A percentile compares a stretch with the other conserved stretches of the same genome.
Evolutionary conservation across 2,888 invertebrate species (phyloP).

Genomic region (Chymomyza amoena): DNA sequence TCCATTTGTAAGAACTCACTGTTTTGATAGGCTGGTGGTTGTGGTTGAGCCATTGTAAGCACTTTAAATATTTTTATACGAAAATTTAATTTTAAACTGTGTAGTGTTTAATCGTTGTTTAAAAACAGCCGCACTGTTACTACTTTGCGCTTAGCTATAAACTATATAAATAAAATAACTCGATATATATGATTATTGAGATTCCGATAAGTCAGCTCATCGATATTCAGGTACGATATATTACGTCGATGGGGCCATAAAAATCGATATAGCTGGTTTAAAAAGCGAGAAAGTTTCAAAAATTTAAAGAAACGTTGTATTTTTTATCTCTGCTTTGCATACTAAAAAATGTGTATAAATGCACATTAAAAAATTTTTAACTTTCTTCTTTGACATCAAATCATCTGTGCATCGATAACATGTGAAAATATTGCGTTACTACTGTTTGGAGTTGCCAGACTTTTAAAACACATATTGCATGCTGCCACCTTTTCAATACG

Average conservation of each 20-base stretch:
- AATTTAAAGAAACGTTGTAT: no score
- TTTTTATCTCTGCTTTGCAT: no score
- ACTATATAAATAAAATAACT: neutral
- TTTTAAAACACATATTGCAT: neutral
- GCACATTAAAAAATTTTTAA: no score
- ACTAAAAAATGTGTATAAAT: no score
- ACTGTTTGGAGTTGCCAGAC: neutral
- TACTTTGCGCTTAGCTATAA: neutral
- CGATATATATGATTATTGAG: neutral
- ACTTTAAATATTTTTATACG: neutral
- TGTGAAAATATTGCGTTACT: no score
- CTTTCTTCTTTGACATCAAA: no score
- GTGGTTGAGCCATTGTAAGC: constrained; percentile 72
- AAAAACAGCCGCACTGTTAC: constrained; percentile 48
- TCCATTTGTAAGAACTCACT: constrained; percentile 59
- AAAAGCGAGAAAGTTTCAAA: no score
- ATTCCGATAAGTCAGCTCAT: neutral
- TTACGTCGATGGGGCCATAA: neutral
- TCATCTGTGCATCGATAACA: no score
- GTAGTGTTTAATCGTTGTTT: neutral
- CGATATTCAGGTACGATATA: neutral
- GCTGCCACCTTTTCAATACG: neutral
- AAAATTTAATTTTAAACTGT: neutral
- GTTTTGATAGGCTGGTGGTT: constrained; percentile 74
- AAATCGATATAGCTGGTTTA: no score